Conservation (phyloP, 2,113 vertebrate species). For the Oenanthe oenanthe region DNA sequence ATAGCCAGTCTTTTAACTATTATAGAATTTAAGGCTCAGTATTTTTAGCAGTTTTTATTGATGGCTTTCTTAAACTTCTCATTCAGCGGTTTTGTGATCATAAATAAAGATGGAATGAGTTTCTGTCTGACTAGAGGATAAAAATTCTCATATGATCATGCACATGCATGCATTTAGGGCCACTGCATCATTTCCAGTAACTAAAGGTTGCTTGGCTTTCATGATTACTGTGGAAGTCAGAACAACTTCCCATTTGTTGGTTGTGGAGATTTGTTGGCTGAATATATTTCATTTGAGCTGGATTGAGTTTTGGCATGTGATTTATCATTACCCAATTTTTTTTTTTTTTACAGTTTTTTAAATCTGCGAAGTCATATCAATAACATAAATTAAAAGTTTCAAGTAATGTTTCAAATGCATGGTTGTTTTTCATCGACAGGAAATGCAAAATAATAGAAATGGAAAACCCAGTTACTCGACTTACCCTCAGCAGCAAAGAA, state of each 20-base stretch:
- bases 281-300: background rate
- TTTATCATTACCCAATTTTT: background rate
- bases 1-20: background rate
- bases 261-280: background rate
- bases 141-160: background rate
- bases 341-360: background rate
- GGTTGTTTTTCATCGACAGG: background rate
- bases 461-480: background rate
- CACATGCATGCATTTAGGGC: background rate
- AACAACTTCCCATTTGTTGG: background rate
- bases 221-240: background rate
- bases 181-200: background rate
- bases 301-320: background rate
- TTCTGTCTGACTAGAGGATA: background rate
- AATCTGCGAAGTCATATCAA: background rate
- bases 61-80: background rate
- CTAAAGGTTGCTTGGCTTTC: background rate
- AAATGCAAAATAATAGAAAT: background rate
- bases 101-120: background rate
- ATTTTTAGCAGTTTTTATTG: background rate
- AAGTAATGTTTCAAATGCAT: background rate
- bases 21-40: background rate
- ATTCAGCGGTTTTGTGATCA: background rate
- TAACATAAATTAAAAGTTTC: background rate
- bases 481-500: background rate